Conservation (phyloP, 2,797 vertebrate species). For the Melanotaenia trifasciata region DNA sequence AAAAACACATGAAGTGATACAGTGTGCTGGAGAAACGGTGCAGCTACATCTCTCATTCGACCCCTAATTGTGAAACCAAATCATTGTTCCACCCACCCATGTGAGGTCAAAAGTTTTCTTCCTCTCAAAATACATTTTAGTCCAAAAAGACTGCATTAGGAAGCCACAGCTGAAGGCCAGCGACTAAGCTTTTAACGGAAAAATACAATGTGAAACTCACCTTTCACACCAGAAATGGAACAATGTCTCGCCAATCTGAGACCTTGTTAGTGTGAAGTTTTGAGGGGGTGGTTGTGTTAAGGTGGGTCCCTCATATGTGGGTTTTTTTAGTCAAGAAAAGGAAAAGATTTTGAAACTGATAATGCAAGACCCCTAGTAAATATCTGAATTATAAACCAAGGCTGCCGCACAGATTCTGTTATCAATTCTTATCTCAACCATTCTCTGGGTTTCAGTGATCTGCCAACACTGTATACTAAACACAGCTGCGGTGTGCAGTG, state of each 20-base stretch:
- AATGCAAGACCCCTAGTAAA: slow-evolving; percentile 1
- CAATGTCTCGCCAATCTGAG: slow-evolving; percentile 21
- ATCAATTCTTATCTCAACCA: slow-evolving; percentile 56
- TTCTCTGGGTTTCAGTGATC: slow-evolving; percentile 40
- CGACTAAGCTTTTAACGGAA: slow-evolving; percentile 33
- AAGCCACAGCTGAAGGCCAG: slow-evolving; percentile 10
- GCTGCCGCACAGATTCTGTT: slow-evolving; percentile 29
- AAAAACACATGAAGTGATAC: not conserved
- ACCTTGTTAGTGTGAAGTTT: slow-evolving; percentile 20
- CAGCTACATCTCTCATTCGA: slow-evolving; percentile 32
- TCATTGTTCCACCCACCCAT: slow-evolving; percentile 41
- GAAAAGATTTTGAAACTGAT: slow-evolving; percentile 37
- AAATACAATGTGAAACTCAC: slow-evolving; percentile 40
- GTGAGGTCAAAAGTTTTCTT: slow-evolving; percentile 59
- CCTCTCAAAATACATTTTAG: slow-evolving; percentile 35
- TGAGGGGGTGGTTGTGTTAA: slow-evolving; percentile 45
- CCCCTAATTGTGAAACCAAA: slow-evolving; percentile 44
- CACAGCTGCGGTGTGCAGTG: slow-evolving; percentile 56
- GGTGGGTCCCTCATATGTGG: slow-evolving; percentile 45
- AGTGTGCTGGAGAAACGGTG: slow-evolving; percentile 4
- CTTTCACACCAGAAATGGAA: slow-evolving; percentile 47
- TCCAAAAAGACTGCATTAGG: slow-evolving; percentile 22
- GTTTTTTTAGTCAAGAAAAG: slow-evolving; percentile 58
- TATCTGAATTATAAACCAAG: slow-evolving; percentile 13
- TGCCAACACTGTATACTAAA: slow-evolving; percentile 51